These are phyloP conservation scores for Psix sp. DNA, from an alignment of 1,140 invertebrate species.

Conservation along the genomic window DNA sequence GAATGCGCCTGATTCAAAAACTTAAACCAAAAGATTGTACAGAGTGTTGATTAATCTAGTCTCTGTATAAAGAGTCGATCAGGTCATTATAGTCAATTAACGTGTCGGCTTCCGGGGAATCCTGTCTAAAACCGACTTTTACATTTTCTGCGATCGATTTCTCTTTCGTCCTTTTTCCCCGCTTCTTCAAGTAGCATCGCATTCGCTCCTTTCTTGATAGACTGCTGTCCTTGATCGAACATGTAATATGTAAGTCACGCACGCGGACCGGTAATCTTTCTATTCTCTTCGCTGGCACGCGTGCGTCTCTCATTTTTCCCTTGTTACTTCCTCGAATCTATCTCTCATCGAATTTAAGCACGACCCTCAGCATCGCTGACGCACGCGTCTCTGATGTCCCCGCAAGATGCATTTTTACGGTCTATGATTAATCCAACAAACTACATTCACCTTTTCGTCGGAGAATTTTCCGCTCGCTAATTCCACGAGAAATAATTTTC, in stretches of 20 bases:
- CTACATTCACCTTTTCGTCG: too few relatives aligned
- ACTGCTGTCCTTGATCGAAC: slow-evolving; percentile 67
- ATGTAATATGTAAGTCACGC: slow-evolving; percentile 65
- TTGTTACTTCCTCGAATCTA: slow-evolving; percentile 33
- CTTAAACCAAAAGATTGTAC: not conserved
- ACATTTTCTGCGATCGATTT: slow-evolving; percentile 37
- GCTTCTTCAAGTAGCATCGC: slow-evolving; percentile 2
- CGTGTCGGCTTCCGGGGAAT: slow-evolving; percentile 14
- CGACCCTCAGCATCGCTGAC: slow-evolving; percentile 6
- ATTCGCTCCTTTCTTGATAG: slow-evolving; percentile 29
- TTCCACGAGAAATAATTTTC: too few relatives aligned
- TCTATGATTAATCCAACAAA: slow-evolving; percentile 8
- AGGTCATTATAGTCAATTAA: slow-evolving; percentile 16
- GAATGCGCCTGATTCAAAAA: too few relatives aligned
- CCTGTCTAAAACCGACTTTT: slow-evolving; percentile 7
- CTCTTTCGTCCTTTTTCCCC: slow-evolving; percentile 36
- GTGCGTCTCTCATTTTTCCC: slow-evolving; percentile 27
- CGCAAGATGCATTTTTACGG: slow-evolving; percentile 1
- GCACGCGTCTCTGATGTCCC: slow-evolving; percentile 4
- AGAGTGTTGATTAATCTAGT: too few relatives aligned
- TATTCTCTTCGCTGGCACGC: slow-evolving; percentile 42
- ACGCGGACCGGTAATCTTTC: slow-evolving; percentile 38
- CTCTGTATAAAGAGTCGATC: too few relatives aligned
- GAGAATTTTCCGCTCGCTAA: too few relatives aligned
- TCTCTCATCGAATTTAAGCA: slow-evolving; percentile 43